These are phyloP conservation scores for Rhinatrema bivittatum DNA, from an alignment of 2,797 vertebrate genomes.

Conservation along the genomic window DNA sequence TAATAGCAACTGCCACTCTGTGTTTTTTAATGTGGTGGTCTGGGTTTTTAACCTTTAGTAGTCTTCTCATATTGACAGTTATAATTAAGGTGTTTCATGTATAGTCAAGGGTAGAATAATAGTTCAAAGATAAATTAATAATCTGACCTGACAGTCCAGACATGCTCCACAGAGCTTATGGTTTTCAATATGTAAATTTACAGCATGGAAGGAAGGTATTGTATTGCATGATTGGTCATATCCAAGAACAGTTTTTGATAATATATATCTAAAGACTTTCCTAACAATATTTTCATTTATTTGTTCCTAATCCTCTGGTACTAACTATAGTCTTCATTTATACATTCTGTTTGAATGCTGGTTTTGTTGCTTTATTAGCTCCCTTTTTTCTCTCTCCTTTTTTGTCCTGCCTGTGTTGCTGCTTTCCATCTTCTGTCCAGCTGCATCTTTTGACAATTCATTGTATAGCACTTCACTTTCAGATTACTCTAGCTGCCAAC, in stretches of 20 bases:
- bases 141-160: too few species aligned
- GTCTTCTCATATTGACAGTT: too few species aligned
- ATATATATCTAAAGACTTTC: constrained; percentile 35
- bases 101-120: too few species aligned
- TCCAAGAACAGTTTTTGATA: constrained; percentile 23
- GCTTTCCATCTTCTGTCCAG: constrained; percentile 68
- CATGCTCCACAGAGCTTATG: too few species aligned
- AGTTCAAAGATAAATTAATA: too few species aligned
- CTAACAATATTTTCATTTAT: constrained; percentile 39
- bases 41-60: too few species aligned
- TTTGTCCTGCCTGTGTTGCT: constrained; percentile 73
- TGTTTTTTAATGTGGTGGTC: too few species aligned
- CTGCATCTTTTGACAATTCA: constrained; percentile 83
- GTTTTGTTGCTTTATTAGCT: constrained; percentile 95
- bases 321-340: constrained; percentile 68
- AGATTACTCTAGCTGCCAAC: constrained; percentile 73
- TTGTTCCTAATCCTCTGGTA: constrained; percentile 61
- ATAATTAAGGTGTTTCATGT: too few species aligned
- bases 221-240: constrained; percentile 27
- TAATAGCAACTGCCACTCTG: too few species aligned
- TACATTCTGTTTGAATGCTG: constrained; percentile 73
- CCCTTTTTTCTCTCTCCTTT: constrained; percentile 79
- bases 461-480: constrained; percentile 76
- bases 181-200: constrained; percentile 19
- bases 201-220: constrained; percentile 31